Base-by-base conservation (phyloP, 2,113 vertebrate species). In the Hippocampus mohnikei region DNA sequence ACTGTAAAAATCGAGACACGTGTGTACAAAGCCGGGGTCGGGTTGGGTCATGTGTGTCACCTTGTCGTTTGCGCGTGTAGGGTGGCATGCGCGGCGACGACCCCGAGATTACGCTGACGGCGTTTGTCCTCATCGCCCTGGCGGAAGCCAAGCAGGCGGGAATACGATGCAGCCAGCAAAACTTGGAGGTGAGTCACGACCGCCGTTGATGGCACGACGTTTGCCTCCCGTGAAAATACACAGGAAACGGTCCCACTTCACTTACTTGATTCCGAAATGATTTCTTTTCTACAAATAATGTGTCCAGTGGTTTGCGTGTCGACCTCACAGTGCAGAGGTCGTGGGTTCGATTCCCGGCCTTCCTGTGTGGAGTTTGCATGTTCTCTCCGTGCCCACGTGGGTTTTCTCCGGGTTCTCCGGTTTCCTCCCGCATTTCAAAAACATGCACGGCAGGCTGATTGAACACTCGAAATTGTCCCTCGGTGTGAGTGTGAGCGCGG, bases 91-190 rank as follows among this genome's bases (percentile, higher is more conserved):
- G 18, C 0, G 88, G 94, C 0, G 53, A 88, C 0, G 91, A 92
- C 64, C 91, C 93, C 0, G 86, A 91, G 0, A 81, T 73, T 15
- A 92, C 96, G 0, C 91, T 98, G 58, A 95, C 96, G 0, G 93
- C 96, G 18, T 97, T 98, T 0, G 92, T 95, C 29, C 80, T 96
- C 64, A 78, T 97, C 0, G 93, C 96, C 0, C 73, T 98, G 18
- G 56, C 88, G 6, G 95, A 96, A 68, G 84, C 94, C 68, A 53
- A 71, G 75, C 78, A 1, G 68, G 85, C 85, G 77, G 87, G 88
- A 84, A 0, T 94, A 92, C 60, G 67, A 84, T 93, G 87, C 46
- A 23, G 0, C 1, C 27, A 40, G 37, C n/a, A 69, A 20, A 37
- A 69, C 1, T 10, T 81, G 4, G 55, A 85, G 61, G 87, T 89